A percentile compares a stretch with the other conserved stretches of the same genome.
These are phyloP conservation scores for Drosophila jambulina DNA, from an alignment of 1,140 invertebrate species.

Conservation along the genomic window DNA sequence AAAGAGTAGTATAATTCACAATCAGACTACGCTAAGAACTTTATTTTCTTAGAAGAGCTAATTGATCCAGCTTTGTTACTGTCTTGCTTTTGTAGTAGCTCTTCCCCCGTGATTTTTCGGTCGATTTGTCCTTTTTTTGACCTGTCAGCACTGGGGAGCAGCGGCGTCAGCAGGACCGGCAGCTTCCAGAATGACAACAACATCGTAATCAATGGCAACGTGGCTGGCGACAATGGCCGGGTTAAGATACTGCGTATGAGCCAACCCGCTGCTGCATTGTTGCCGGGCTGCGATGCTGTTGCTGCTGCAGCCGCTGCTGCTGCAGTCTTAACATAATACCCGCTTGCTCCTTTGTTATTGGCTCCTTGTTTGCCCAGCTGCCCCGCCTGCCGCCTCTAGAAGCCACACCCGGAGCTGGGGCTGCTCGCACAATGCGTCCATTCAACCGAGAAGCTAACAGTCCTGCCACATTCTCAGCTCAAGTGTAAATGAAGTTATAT, in stretches of 20 bases:
- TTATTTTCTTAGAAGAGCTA: not conserved
- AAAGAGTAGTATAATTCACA: not conserved
- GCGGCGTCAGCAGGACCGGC: slow-evolving; percentile 1
- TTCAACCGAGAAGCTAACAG: slow-evolving; percentile 76
- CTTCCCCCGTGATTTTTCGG: not conserved
- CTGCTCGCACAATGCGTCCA: slow-evolving; percentile 62
- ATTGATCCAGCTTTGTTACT: not conserved
- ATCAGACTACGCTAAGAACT: not conserved
- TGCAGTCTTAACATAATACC: slow-evolving; percentile 53
- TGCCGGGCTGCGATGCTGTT: slow-evolving; percentile 27
- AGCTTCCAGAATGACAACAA: slow-evolving; percentile 30
- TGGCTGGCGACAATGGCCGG: slow-evolving; percentile 57
- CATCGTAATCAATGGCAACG: slow-evolving; percentile 68
- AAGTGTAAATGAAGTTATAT: slow-evolving; percentile 69
- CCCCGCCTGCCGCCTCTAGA: not conserved
- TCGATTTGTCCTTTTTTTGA: not conserved
- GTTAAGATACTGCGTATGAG: slow-evolving; percentile 59
- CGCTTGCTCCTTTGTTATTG: slow-evolving; percentile 63
- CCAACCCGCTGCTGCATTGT: slow-evolving; percentile 27
- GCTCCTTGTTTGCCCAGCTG: slow-evolving; percentile 66
- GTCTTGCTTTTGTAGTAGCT: not conserved
- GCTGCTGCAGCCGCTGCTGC: slow-evolving; percentile 8
- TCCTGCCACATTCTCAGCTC: slow-evolving; percentile 47
- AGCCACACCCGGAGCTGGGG: slow-evolving; percentile 2
- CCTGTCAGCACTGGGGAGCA: slow-evolving; percentile 8